Percentiles rank a stretch among this genome's conserved stretches.
These are phyloP conservation scores for Thunnus thynnus DNA, from an alignment of 2,113 vertebrate species.

Conservation along the genomic window DNA sequence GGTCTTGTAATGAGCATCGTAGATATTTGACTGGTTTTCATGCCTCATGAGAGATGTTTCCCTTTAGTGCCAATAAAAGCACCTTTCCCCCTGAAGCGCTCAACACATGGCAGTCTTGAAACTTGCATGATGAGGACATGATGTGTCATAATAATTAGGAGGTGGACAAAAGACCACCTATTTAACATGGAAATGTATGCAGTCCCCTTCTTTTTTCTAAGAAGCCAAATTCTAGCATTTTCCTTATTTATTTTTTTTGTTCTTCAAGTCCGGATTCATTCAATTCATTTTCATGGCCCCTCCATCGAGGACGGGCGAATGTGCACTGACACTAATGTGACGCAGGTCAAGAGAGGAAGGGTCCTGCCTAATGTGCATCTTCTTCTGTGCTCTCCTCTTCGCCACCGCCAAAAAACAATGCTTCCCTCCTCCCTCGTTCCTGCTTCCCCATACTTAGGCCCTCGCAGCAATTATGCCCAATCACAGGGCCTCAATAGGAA, in stretches of 20 bases:
- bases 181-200: constrained; percentile 99
- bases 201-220: constrained; percentile 89
- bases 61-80: constrained; percentile 15
- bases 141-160: constrained; percentile 99
- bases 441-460: constrained; percentile 92
- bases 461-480: constrained; percentile 99
- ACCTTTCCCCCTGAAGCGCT: constrained; percentile 82
- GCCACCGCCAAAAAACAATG: constrained; percentile 91
- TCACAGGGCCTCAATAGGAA: constrained; percentile 99
- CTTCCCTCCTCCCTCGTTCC: constrained; percentile 91
- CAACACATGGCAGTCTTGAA: constrained; percentile 94
- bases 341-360: constrained; percentile 98
- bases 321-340: constrained; percentile 97
- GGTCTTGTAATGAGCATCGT: constrained; percentile 11
- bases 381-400: constrained; percentile 89
- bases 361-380: constrained; percentile 94
- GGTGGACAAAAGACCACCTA: constrained; percentile 95
- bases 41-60: neutral
- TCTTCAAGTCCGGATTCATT: constrained; percentile 68
- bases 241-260: constrained; percentile 83
- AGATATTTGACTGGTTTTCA: constrained; percentile 7
- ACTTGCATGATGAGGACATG: constrained; percentile 99
- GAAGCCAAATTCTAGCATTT: constrained; percentile 81
- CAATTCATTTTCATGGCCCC: constrained; percentile 93
- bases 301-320: constrained; percentile 88